Base-by-base conservation (phyloP, 2,888 invertebrate genomes). In the Calameuta idolon region DNA sequence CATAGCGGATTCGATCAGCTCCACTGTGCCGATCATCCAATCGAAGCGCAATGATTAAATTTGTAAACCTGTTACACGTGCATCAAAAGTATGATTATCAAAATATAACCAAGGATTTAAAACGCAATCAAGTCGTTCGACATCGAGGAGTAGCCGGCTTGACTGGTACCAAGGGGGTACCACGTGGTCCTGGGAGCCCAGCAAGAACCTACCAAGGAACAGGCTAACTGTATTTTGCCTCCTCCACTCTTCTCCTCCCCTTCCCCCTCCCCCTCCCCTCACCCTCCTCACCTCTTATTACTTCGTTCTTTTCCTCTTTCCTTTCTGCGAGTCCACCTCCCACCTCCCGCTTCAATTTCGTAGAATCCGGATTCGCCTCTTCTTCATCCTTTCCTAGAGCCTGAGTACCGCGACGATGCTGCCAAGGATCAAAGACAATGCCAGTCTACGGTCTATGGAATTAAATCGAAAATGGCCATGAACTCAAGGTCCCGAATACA, bases 151-250 rank as follows among this genome's bases (percentile, higher is more conserved):
- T 12, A 34, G 33, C 71, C 33, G 71, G 71, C 71, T 34, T 71
- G 71, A 71, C 71, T 71, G 71, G 71, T 71, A 71, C 71, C 71
- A 71, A 11, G 33, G 71, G 55, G 55, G 33, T 11, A 71, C 71
- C 71, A 71, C 71, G 71, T 31, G 71, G 71, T 71, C 71, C 71
- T 34, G 31, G 12, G 31, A 5, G 33, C 71, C 71, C 71, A 80
- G 82, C 85, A 84, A 85, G 81, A 84, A 85, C 77, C 81, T 75
- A 79, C 85, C 80, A 81, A 81, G 81, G 81, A 71, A 71, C 80
- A 77, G 79, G 83, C 83, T 86, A 86, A 86, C 86, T 86, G 86
- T 86, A 85, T 81, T 85, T 82, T 85, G 76, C 85, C 83, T 82
- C 85, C 83, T 79, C 83, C 84, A 81, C 81, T 82, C 83, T 81